phyloP scores from a whole-genome alignment of 2,797 vertebrate species.

The Alfaro cultratus region DNA sequence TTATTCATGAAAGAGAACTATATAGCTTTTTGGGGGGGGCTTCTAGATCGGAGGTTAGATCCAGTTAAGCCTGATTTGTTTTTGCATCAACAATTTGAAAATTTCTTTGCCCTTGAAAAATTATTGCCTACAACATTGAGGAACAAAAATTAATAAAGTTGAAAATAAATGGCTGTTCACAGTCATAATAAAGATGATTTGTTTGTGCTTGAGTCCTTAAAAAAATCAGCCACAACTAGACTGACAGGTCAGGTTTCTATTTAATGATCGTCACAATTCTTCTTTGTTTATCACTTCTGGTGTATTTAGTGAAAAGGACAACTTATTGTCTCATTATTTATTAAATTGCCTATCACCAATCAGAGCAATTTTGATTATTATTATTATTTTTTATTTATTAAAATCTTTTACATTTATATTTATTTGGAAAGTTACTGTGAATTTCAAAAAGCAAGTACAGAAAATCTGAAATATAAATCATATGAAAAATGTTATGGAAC shows the following conservation, averaged over 20 bases:
- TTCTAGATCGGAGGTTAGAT: neutral
- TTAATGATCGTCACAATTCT: neutral
- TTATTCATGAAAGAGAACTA: neutral
- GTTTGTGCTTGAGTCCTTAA: neutral
- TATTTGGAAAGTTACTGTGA: neutral
- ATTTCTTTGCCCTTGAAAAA: neutral
- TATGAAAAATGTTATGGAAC: neutral
- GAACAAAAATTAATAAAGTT: neutral
- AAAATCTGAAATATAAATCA: neutral
- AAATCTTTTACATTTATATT: neutral
- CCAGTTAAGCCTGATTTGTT: neutral
- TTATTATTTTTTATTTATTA: neutral
- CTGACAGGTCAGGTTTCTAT: neutral
- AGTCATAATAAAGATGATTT: neutral
- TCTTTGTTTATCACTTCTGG: neutral
- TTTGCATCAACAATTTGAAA: neutral
- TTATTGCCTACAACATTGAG: neutral
- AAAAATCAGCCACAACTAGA: neutral
- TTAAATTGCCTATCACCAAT: neutral
- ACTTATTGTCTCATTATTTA: neutral
- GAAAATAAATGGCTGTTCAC: neutral
- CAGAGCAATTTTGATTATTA: neutral
- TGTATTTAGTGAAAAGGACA: neutral
- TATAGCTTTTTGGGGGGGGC: neutral
- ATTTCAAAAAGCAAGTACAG: neutral